Conservation (phyloP, 2,888 invertebrate genomes). For the Drosophila engyochracea region DNA sequence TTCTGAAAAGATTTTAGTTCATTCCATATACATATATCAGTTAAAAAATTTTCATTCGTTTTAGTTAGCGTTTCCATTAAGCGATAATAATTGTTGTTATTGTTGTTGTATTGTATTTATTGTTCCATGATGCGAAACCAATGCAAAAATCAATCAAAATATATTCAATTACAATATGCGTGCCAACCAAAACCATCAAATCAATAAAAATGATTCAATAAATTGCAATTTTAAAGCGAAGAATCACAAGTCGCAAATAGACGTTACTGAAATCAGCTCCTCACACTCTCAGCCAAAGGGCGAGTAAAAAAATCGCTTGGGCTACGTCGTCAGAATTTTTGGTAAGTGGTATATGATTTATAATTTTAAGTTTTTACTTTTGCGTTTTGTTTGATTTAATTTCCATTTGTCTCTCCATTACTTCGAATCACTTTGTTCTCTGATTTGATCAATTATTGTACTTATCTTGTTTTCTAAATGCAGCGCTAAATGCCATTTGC, state of each 20-base stretch:
- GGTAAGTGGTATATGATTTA: slow-evolving; percentile 63
- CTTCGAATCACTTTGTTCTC: slow-evolving; percentile 40
- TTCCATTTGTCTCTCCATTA: slow-evolving; percentile 29
- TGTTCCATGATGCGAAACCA: slow-evolving; percentile 75
- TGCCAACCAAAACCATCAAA: slow-evolving; percentile 47
- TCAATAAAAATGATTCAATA: slow-evolving; percentile 61
- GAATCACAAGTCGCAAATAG: slow-evolving; percentile 80
- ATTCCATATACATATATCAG: slow-evolving; percentile 8
- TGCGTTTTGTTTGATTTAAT: slow-evolving; percentile 47
- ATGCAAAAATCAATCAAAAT: slow-evolving; percentile 24
- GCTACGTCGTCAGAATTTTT: slow-evolving; percentile 43
- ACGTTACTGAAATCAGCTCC: slow-evolving; percentile 75
- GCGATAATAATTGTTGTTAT: slow-evolving; percentile 83
- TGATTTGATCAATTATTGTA: slow-evolving; percentile 34
- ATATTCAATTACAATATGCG: slow-evolving; percentile 43
- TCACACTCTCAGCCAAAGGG: slow-evolving; percentile 42
- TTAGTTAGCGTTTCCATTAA: slow-evolving; percentile 62
- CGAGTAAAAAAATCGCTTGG: slow-evolving; percentile 32
- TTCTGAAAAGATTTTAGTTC: slow-evolving; percentile 31
- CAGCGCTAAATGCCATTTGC: slow-evolving; percentile 53
- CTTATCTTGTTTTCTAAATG: slow-evolving; percentile 35
- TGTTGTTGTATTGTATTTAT: slow-evolving; percentile 84
- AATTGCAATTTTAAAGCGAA: slow-evolving; percentile 79
- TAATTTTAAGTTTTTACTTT: slow-evolving; percentile 39
- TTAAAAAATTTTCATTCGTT: slow-evolving; percentile 45